phyloP scores from a whole-genome alignment of 1,140 invertebrate genomes.

The Kradibia gibbosae region DNA sequence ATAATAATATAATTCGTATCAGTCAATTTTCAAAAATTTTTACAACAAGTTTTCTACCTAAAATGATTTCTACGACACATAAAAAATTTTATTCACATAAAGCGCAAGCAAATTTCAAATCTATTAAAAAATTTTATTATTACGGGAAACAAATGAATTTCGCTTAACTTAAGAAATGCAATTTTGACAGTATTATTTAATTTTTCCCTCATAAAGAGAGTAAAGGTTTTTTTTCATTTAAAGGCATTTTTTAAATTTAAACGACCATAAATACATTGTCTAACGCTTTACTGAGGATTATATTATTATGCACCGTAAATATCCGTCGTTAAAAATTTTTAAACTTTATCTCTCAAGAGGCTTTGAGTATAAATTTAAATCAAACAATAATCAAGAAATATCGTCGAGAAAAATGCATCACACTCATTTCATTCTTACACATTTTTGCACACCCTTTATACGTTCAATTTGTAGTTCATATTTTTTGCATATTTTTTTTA shows the following conservation, averaged over 20 bases:
- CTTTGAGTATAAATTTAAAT: slow-evolving; percentile 9
- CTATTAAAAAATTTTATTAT: background rate
- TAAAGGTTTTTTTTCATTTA: background rate
- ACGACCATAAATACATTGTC: background rate
- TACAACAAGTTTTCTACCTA: slow-evolving; percentile 17
- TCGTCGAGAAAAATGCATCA: slow-evolving; percentile 35
- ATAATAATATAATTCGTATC: slow-evolving; percentile 51
- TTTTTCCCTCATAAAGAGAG: background rate
- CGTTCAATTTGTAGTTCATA: slow-evolving; percentile 44
- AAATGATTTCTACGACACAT: background rate
- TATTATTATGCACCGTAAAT: background rate
- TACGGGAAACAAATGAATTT: background rate
- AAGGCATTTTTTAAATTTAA: background rate
- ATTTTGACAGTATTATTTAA: background rate
- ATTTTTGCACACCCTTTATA: slow-evolving; percentile 21
- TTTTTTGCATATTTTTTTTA: slow-evolving; percentile 56
- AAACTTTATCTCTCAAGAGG: slow-evolving; percentile 21
- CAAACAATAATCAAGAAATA: slow-evolving; percentile 42
- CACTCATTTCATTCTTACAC: slow-evolving; percentile 18
- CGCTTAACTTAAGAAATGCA: background rate
- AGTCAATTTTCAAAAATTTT: slow-evolving; percentile 48
- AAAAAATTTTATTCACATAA: background rate
- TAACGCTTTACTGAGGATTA: background rate
- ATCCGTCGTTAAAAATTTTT: background rate
- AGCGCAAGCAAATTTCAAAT: background rate